A percentile compares a stretch with the other conserved stretches of the same genome.
phyloP scores from a whole-genome alignment of 2,797 vertebrate species.

The Lacerta viridis region DNA sequence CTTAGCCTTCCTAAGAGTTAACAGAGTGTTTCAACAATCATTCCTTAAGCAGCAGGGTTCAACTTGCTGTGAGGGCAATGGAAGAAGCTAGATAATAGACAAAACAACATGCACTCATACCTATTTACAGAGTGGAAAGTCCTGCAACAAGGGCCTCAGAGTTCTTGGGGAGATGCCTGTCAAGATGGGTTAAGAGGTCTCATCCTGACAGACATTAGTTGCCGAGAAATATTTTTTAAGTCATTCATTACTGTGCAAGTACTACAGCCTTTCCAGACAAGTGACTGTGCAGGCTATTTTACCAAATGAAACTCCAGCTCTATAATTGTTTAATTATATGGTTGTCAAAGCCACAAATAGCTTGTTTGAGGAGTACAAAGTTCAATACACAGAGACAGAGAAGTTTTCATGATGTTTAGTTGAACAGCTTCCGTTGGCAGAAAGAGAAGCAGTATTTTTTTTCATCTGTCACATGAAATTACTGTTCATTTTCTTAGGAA shows the following conservation, averaged over 20 bases:
- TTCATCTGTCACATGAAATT: constrained; percentile 34
- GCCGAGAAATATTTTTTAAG: constrained; percentile 23
- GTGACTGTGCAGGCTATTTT: constrained; percentile 22
- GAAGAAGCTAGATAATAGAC: background rate
- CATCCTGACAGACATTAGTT: constrained; percentile 11
- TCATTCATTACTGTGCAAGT: constrained; percentile 25
- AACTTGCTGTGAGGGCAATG: background rate
- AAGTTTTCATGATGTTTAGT: constrained; percentile 16
- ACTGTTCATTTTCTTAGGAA: constrained; percentile 13
- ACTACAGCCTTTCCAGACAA: constrained; percentile 33
- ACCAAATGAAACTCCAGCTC: constrained; percentile 9
- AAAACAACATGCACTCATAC: constrained; percentile 17
- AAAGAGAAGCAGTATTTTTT: background rate
- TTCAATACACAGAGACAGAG: fast-evolving
- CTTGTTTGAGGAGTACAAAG: background rate
- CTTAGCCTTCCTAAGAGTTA: constrained; percentile 32
- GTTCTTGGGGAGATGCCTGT: constrained; percentile 4
- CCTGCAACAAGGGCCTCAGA: constrained; percentile 2
- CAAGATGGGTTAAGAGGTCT: background rate
- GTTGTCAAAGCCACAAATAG: background rate
- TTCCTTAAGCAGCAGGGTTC: constrained; percentile 20
- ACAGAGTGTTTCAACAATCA: constrained; percentile 8
- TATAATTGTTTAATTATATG: constrained; percentile 8
- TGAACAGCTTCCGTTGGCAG: background rate
- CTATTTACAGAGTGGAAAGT: constrained; percentile 17